Evolutionary conservation across 2,888 invertebrate species (phyloP).

Genomic region (Syrphus vitripennis): DNA sequence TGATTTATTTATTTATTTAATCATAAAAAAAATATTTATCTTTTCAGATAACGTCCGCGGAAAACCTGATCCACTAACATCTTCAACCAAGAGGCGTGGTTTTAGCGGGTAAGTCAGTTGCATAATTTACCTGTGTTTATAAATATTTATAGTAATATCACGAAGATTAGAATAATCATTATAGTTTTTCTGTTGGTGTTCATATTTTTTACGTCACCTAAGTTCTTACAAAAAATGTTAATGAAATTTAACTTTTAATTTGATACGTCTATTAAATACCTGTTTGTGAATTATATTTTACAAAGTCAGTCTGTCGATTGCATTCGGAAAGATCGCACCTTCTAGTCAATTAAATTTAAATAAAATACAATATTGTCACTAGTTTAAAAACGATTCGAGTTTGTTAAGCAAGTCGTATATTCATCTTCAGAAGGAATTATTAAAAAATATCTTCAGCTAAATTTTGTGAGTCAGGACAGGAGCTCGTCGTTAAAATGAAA

Average conservation of each 20-base stretch:
- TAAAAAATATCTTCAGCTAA: too few species aligned
- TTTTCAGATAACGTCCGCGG: slow-evolving; percentile 84
- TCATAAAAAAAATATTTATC: too few species aligned
- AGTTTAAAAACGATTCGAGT: neutral
- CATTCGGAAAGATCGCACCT: neutral
- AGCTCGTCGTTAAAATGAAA: too few species aligned
- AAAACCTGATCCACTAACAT: slow-evolving; percentile 83
- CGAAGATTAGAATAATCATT: neutral
- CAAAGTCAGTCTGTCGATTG: neutral
- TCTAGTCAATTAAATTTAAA: neutral
- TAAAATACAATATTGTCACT: neutral
- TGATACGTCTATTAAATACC: neutral
- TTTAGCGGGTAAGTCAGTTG: slow-evolving; percentile 89
- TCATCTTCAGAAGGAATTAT: too few species aligned
- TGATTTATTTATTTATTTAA: too few species aligned
- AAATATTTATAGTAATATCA: too few species aligned
- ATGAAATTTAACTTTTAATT: neutral
- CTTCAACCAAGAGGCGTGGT: slow-evolving; percentile 91
- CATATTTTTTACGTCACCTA: neutral
- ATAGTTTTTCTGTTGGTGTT: neutral
- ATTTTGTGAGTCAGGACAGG: too few species aligned
- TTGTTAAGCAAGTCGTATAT: too few species aligned
- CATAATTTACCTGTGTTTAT: neutral
- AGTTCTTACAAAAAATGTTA: neutral
- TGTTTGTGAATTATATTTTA: neutral